These are phyloP conservation scores for Mayetiola destructor DNA, from an alignment of 2,888 invertebrate genomes.

Conservation along the genomic window DNA sequence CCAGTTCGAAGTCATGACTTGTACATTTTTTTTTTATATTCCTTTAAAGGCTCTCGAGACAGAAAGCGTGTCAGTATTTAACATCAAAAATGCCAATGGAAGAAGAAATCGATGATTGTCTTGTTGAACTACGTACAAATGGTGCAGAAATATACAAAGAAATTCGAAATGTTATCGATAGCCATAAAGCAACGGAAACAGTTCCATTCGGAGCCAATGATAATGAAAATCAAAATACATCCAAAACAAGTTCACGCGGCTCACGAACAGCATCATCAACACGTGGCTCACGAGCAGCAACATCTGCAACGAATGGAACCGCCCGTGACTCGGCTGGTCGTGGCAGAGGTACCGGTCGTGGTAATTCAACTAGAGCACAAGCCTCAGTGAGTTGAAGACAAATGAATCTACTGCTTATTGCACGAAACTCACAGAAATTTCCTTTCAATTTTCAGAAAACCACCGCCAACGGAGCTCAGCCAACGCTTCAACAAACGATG, in stretches of 20 bases:
- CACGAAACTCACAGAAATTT: too few species aligned
- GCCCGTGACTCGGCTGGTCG: too few species aligned
- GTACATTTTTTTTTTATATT: constrained; percentile 16
- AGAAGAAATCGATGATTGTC: constrained; percentile 36
- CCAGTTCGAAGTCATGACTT: constrained; percentile 14
- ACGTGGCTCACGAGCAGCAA: neutral
- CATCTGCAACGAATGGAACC: too few species aligned
- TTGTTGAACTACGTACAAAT: constrained; percentile 34
- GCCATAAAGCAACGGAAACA: neutral
- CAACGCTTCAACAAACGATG: constrained; percentile 1
- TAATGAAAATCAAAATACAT: neutral
- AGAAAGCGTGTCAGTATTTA: constrained; percentile 38
- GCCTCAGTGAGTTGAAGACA: too few species aligned
- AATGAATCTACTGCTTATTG: too few species aligned
- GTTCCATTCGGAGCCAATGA: neutral
- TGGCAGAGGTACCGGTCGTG: too few species aligned
- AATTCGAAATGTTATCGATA: neutral
- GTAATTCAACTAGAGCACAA: too few species aligned
- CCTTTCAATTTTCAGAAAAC: too few species aligned
- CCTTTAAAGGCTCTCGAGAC: constrained; percentile 35
- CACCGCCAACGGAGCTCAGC: neutral
- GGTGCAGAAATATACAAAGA: constrained; percentile 16
- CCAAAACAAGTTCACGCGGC: neutral
- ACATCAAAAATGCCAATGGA: constrained; percentile 36
- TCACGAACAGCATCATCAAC: neutral